These are phyloP conservation scores for Limnephilus rhombicus DNA, from an alignment of 2,888 invertebrate species.

Conservation along the genomic window DNA sequence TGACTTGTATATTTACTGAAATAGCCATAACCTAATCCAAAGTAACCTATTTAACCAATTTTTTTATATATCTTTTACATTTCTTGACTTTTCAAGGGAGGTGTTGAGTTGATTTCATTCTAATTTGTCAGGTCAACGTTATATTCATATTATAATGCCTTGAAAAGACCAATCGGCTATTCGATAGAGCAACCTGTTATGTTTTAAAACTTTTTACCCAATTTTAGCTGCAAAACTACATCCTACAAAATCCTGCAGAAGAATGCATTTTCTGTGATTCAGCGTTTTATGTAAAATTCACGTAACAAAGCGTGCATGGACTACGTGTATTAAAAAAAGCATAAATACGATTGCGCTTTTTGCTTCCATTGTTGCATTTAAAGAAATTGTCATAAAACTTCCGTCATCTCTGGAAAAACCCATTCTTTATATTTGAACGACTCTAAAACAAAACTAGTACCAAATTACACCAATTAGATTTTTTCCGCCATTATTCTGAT, in stretches of 20 bases:
- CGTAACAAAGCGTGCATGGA: not conserved
- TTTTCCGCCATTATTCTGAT: constrained; percentile 14
- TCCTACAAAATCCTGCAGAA: not conserved
- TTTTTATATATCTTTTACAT: too few relatives aligned
- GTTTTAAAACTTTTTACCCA: not conserved
- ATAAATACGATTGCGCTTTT: not conserved
- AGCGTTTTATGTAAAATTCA: not conserved
- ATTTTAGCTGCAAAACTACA: too few relatives aligned
- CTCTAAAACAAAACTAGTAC: not conserved
- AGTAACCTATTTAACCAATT: too few relatives aligned
- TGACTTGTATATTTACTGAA: too few relatives aligned
- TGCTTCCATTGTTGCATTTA: not conserved
- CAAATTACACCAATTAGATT: constrained; percentile 16
- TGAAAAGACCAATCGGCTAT: not conserved
- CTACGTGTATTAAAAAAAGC: not conserved
- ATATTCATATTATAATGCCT: not conserved
- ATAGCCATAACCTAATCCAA: too few relatives aligned
- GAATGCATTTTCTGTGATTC: not conserved
- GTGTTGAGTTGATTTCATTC: too few relatives aligned
- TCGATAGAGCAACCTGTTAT: not conserved
- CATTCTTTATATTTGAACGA: not conserved
- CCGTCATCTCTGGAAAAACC: not conserved
- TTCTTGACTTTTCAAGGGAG: too few relatives aligned
- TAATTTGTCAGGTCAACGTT: too few relatives aligned
- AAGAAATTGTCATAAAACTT: not conserved